Evolutionary conservation across 2,113 vertebrate species (phyloP), one percentile per base, ranked within the genome.

Genomic region (Campylomormyrus tamandua): DNA sequence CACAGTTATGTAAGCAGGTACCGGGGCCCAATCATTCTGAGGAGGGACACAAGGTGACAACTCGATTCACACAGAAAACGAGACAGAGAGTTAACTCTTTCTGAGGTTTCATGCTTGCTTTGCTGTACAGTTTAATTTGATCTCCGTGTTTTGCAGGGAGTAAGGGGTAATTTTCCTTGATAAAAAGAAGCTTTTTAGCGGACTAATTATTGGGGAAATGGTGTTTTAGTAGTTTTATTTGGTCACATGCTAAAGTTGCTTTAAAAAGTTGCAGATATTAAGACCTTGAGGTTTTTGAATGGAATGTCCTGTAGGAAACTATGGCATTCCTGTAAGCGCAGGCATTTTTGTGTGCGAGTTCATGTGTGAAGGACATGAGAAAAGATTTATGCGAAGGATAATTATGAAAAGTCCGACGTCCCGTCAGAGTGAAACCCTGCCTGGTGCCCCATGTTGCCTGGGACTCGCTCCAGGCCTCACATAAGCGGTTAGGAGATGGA

Each of bases 1-100:
- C 70, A 49, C 24, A 27, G 87, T 91, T 91, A 87, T 84, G 48
- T 83, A 91, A 89, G 84, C 13, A 80, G 90, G 90, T 89, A 83
- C 42, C 42, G 7, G 87, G 89, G 83, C 80, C 80, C 45, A 48
- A 21, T 90, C 42, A 74, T 24, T 89, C 48, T 83, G 52, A 49
- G 62, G 53, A 62, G 49, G 70, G 8, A 6, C 46, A 87, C 17
- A 90, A 84, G 49, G 15, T 39, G 86, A 27, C 62, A 89, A 53
- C 80, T 62, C 6, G 39, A 19, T n/a, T 85, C 53, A 48, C 77
- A 62, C 48, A 70, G 42, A 84, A 48, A 84, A 84, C 24, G 9
- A 39, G 85, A 87, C 27, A 90, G 49, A 52, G 49, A 88, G 52
- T 53, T 31, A 52, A 31, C 45, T 19, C 35, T 56, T 42, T 87